These are phyloP conservation scores for Muscidifurax raptorellus DNA, from an alignment of 1,140 invertebrate genomes.

Conservation along the genomic window DNA sequence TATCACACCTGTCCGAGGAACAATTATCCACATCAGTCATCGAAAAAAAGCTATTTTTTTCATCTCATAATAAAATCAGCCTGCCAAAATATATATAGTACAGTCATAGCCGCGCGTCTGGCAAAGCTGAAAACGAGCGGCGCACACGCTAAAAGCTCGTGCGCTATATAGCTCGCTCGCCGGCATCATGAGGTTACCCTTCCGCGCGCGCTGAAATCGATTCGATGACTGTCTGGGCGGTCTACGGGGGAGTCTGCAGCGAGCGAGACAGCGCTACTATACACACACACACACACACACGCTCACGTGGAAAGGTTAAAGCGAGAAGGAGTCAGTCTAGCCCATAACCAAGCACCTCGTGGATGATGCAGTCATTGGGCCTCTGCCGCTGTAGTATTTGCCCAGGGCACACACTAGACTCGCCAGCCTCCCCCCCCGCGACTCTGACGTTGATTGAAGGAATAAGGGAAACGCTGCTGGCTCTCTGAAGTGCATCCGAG, in stretches of 20 bases:
- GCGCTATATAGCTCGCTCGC: too few relatives aligned
- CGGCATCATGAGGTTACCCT: constrained; percentile 18
- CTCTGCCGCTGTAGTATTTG: constrained; percentile 69
- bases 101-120: too few relatives aligned
- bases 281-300: background rate
- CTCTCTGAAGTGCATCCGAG: constrained; percentile 56
- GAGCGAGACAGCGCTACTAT: background rate
- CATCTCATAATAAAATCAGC: background rate
- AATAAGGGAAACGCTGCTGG: constrained; percentile 74
- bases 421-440: constrained; percentile 57
- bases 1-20: background rate
- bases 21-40: background rate
- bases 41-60: background rate
- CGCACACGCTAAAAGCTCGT: background rate
- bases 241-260: constrained; percentile 45
- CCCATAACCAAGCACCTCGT: constrained; percentile 63
- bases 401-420: constrained; percentile 74
- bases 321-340: constrained; percentile 58
- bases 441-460: constrained; percentile 76
- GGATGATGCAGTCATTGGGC: constrained; percentile 73
- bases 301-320: background rate
- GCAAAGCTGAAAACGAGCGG: too few relatives aligned
- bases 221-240: constrained; percentile 61
- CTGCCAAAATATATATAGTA: too few relatives aligned
- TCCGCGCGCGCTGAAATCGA: constrained; percentile 53